Conservation (phyloP, 2,113 vertebrate genomes). For the Callipepla californica region DNA sequence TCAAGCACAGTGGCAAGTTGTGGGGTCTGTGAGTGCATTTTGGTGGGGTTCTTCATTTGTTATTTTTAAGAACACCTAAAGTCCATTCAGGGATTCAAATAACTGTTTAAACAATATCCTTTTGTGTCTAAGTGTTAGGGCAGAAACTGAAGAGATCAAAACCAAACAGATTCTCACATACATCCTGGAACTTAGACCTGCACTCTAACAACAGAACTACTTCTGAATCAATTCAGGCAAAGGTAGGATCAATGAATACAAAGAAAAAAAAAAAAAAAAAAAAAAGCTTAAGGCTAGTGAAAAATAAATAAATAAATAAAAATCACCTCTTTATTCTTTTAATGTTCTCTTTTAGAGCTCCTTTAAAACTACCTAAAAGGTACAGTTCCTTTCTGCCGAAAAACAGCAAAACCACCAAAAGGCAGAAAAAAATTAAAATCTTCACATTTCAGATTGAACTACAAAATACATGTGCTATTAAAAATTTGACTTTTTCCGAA, state of each 20-base stretch:
- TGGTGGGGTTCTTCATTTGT: background rate
- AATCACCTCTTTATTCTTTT: background rate
- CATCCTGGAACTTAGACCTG: background rate
- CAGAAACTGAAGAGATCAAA: background rate
- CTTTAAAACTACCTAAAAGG: background rate
- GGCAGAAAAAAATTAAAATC: background rate
- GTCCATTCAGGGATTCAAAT: background rate
- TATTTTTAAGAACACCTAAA: background rate
- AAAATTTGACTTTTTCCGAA: background rate
- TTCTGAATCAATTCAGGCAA: background rate
- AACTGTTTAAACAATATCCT: background rate
- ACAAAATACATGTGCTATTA: background rate
- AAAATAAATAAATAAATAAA: background rate
- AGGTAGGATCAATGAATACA: background rate
- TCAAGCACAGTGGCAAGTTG: background rate
- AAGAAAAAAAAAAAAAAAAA: fast-evolving
- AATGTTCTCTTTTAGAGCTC: background rate
- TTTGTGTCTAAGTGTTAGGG: background rate
- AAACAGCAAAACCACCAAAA: background rate
- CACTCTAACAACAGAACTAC: background rate
- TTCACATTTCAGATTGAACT: background rate
- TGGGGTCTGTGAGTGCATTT: background rate
- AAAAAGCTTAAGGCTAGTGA: background rate
- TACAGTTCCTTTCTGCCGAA: background rate
- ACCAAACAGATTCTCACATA: background rate